Evolutionary conservation across 1,140 invertebrate species (phyloP), one percentile per base, ranked within the genome.

Genomic region (Atta texana): DNA sequence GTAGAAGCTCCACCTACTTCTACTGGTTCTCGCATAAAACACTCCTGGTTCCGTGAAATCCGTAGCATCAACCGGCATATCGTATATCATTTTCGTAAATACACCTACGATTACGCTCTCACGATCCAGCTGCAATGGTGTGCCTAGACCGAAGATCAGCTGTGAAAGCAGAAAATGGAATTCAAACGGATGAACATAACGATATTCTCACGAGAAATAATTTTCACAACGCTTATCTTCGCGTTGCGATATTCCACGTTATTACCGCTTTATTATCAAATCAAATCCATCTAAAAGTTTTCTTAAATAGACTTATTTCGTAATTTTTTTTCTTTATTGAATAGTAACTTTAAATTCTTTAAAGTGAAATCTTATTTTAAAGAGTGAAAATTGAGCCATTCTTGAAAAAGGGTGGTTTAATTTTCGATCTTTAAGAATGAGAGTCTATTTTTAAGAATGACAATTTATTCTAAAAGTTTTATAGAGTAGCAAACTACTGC

Each of bases 91-190:
- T 94, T 97, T 97, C 1, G 97, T 94, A 55, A 97, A 96, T 2
- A 95, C 95, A 3, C 97, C 97, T 16, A 97, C 95, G 8, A 97
- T 97, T 0, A 97, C 95, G 72, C 96, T 96, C 71, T 96, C 95
- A 74, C 96, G 95, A 84, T 96, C 96, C 51, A 97, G 91, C 92
- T 97, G 96, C 12, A 97, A 93, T 2, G 97, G 97, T 44, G 97
- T 95, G 88, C 97, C 97, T 61, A 97, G 91, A 82, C 97, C 97
- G 53, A 97, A 95, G 93, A 97, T 97, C 59, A 96, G 93, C 96
- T 97, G 92, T 31, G 0, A 44, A 39, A 55, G 55, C 1, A 14
- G 34, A 49, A 57, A 51, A 34, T 7, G 14, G 1, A 51, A 14
- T 63, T 72, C 51, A 51, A 61, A 34, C 21, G 71, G n/a, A 44